Evolutionary conservation across 2,797 vertebrate species (phyloP).

Genomic region (Pantherophis alleghaniensis): DNA sequence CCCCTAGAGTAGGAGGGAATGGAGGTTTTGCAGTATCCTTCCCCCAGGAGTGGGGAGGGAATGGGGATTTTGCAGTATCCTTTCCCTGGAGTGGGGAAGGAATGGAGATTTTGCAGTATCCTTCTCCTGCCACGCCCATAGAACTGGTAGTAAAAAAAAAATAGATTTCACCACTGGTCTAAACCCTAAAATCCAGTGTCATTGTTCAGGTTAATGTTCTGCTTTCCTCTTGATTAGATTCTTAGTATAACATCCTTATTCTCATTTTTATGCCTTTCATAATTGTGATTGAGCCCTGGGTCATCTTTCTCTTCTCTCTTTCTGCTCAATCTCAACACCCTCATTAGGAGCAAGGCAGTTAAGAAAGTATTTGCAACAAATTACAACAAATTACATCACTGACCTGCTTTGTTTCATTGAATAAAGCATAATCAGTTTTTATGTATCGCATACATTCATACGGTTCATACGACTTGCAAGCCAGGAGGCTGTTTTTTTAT

Average conservation of each 20-base stretch:
- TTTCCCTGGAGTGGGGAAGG: too few species aligned
- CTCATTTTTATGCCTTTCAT: background rate
- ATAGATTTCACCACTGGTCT: too few species aligned
- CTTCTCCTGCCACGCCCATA: too few species aligned
- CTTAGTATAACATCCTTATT: background rate
- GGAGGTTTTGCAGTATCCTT: too few species aligned
- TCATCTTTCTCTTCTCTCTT: background rate
- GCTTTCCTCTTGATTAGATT: background rate
- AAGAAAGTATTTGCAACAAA: background rate
- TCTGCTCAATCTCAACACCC: background rate
- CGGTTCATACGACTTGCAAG: constrained; percentile 59
- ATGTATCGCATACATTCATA: constrained; percentile 32
- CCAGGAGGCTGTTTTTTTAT: constrained; percentile 9
- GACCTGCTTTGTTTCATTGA: constrained; percentile 43
- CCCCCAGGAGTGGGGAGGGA: too few species aligned
- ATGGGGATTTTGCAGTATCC: too few species aligned
- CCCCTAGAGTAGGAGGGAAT: too few species aligned
- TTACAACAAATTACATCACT: background rate
- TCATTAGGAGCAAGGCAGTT: fast-evolving
- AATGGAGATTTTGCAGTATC: too few species aligned
- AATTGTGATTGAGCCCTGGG: background rate
- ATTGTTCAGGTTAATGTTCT: background rate
- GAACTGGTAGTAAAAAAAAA: too few species aligned
- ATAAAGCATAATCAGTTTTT: constrained; percentile 46
- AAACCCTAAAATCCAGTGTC: background rate